Conservation (phyloP, 2,888 invertebrate species). For the Alsophila aescularia region DNA sequence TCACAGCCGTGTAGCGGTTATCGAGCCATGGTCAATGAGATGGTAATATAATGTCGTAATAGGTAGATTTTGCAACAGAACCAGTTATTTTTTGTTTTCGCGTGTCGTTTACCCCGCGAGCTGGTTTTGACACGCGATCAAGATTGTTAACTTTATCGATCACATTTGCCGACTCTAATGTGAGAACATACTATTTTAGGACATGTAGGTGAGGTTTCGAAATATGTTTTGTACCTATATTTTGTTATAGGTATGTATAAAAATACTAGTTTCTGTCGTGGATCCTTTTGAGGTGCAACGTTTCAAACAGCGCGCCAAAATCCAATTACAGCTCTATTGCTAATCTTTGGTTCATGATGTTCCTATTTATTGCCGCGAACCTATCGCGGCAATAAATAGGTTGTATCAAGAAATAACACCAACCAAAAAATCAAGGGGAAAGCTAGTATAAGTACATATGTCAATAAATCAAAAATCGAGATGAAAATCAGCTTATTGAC, state of each 20-base stretch:
- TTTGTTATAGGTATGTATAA: too few relatives aligned
- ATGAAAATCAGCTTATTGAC: too few relatives aligned
- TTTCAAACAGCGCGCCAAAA: too few relatives aligned
- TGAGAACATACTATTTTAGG: conserved; percentile 14
- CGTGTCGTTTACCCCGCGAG: conserved; percentile 41
- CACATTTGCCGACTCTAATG: conserved; percentile 25
- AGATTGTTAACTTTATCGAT: conserved; percentile 32
- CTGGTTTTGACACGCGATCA: conserved; percentile 32
- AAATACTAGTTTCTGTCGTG: not conserved
- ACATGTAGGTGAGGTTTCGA: conserved; percentile 11
- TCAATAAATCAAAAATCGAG: too few relatives aligned
- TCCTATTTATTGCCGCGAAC: too few relatives aligned
- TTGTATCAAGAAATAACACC: too few relatives aligned
- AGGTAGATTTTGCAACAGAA: conserved; percentile 51
- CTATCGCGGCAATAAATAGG: too few relatives aligned
- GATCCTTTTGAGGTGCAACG: conserved; percentile 7
- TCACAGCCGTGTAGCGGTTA: conserved; percentile 44
- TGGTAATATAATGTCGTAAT: conserved; percentile 62
- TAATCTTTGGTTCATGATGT: too few relatives aligned
- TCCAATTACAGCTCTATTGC: too few relatives aligned
- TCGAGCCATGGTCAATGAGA: conserved; percentile 64
- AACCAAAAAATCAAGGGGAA: too few relatives aligned
- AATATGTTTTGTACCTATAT: not conserved
- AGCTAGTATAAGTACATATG: too few relatives aligned
- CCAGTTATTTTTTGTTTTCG: conserved; percentile 49